These are phyloP conservation scores for Pan troglodytes DNA, from an alignment of 2,113 vertebrate genomes.

Conservation along the genomic window NHGRI_mPanTro3-v2.1_pri NC_072410.2:19463001-19463500, in stretches of 20 bases:
- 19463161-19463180: neutral
- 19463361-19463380: neutral
- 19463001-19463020: neutral
- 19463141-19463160: neutral
- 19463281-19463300: neutral
- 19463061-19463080: neutral
- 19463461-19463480: neutral
- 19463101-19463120: neutral
- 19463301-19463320: neutral
- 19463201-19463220: neutral
- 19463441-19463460: neutral
- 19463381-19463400: neutral
- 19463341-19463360: neutral
- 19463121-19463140: neutral
- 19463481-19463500: neutral
- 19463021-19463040: fast-evolving
- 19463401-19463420: neutral
- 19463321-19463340: neutral
- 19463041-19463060: neutral
- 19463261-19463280: neutral
- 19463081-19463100: neutral
- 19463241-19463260: neutral
- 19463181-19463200: neutral
- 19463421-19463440: neutral
- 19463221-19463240: neutral